Base-by-base conservation (phyloP, 1,140 invertebrate species). In the Dermatophagoides farinae region DNA sequence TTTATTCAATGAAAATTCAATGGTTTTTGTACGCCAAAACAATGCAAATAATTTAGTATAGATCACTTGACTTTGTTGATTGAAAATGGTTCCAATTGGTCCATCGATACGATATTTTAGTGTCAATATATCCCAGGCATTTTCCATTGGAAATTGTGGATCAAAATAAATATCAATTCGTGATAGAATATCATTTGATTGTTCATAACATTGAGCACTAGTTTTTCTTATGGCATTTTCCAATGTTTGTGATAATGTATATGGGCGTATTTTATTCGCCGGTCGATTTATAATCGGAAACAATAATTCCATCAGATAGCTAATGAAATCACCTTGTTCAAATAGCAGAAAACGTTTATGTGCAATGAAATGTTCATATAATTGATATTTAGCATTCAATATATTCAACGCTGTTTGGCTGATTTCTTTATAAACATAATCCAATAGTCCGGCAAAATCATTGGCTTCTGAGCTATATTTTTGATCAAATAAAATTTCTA, bases 61-160 rank as follows among this genome's bases (percentile, higher is more conserved):
- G 25, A 72, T 69, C 14, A 79, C 81, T 68, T 86, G 83, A 66
- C 83, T 82, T 47, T 85, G 82, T 12, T 83, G 82, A 61, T 88
- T 85, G 68, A 97, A 82, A 67, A 84, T 81, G 12, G 88, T 93
- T 68, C 86, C 85, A 62, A 97, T 83, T 16, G 91, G 92, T 9
- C 90, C 90, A 70, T 87, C 82, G 5, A 91, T 84, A 59, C 87
- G 84, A 72, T 97, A 97, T 70, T 89, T 83, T 52, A 97, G 74
- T 68, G 84, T 85, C 72, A 96, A 93, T 47, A 95, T 85, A 74
- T 97, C 90, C 90, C 91, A 97, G 4, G 91, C 91, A 60, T 77
- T 80, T 71, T 96, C 90, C 37, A 85, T 86, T 18, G 40, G 31
- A 41, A 55, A 12, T 38, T 63, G 50, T 50, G 76, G 71, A 38